Evolutionary conservation across 2,113 vertebrate species (phyloP), one percentile per base, ranked within the genome.

Genomic region (Thomomys bottae): DNA sequence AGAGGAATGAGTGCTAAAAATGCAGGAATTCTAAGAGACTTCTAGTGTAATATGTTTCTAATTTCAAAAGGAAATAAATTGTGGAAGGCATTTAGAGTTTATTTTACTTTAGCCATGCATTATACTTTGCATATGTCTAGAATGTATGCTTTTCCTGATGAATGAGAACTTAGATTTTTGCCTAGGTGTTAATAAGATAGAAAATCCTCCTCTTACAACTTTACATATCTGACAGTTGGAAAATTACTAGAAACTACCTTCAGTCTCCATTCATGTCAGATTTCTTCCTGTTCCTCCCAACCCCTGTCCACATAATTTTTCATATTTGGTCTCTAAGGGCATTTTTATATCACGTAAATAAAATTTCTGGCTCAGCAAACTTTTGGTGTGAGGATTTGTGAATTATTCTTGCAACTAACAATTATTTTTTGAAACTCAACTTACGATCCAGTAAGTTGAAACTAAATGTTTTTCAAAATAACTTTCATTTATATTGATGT

Each of bases 401-500:
- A 94, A 32, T 17, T 24, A 57, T n/a, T 75, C 23, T 15, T 84
- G 8, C 68, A 30, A 63, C 2, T 87, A 70, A 18, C 21, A 70
- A 67, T 67, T 81, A 54, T 54, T 54, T 54, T 28, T 84, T 36
- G 81, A 49, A 20, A 36, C 36, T 32, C 15, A 26, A 80, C 68
- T 70, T 73, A 6, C 34, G 77, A 70, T 87, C 40, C 10, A 85
- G 49, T 63, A 64, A 70, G 59, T 89, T 30, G 72, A 70, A 90
- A 61, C 20, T 87, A 84, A 92, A 42, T 70, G 5, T 81, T 87
- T 79, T 36, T 89, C 61, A 24, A 84, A 70, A 82, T 86, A 64
- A 67, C 49, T 89, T 92, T 21, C 17, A 17, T 11, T 42, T 77
- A 84, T 3, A 6, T 75, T n/a, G 42, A 66, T 84, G n/a, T 88